Base-by-base conservation (phyloP, 2,888 invertebrate species). In the Epirrhoe alternata region DNA sequence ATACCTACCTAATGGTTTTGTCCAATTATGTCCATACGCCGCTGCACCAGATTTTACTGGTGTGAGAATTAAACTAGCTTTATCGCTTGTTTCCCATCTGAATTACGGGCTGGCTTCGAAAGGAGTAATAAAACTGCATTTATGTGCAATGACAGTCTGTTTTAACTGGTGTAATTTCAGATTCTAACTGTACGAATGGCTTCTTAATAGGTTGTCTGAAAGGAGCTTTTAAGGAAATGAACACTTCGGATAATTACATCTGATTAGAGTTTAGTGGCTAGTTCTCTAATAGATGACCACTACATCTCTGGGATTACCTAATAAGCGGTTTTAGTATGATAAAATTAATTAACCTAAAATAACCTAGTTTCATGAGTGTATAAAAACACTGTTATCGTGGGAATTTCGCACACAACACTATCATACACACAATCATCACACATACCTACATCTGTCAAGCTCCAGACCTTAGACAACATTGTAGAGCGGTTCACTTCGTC, bases 51-150 rank as follows among this genome's bases (percentile, higher is more conserved):
- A 55, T 30, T 31, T 24, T 33, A 62, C 58, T 38, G 31, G 60
- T 52, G 56, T 16, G 17, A 1, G 17, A 42, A 57, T 50, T 54
- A 59, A 59, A 54, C 59, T 59, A 49, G 47, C 30, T 68, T 66
- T 62, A 70, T 64, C 47, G 57, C 54, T 61, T 14, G 59, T 70
- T 73, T 76, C 58, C 59, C 58, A 64, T 64, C 59, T 54, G 70
- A 51, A 66, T 60, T 56, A 68, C 63, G 42, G 49, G 17, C 17
- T 59, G 59, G 55, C 55, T 55, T 55, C 33, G 17, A 49, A 54
- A 50, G 31, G 47, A 10, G 50, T 59, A 66, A 61, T 61, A 50
- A 35, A 66, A 52, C 42, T 54, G 55, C 64, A 55, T 64, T 54
- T 53, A 31, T 33, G 31, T 60, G 55, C 58, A 54, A 58, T 54